These are phyloP conservation scores for Spilarctia lutea DNA, from an alignment of 2,888 invertebrate species.

Conservation along the genomic window DNA sequence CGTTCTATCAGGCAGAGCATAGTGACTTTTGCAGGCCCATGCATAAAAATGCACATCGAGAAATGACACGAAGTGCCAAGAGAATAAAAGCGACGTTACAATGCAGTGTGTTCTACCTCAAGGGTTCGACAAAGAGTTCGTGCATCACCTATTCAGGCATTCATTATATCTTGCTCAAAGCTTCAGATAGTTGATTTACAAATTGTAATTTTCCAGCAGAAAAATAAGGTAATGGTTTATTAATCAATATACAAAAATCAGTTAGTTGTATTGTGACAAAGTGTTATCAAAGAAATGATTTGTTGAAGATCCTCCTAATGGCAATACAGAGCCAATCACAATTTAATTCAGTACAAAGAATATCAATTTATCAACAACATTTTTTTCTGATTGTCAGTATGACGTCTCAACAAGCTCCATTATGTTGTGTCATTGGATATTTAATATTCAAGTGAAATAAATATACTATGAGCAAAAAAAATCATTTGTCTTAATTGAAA, in stretches of 20 bases:
- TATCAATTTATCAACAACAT: neutral
- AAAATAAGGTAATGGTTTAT: neutral
- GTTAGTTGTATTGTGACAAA: neutral
- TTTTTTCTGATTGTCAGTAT: neutral
- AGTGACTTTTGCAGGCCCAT: no score
- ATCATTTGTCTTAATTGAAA: slow-evolving; percentile 16
- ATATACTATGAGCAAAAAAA: neutral
- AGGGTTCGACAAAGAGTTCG: neutral
- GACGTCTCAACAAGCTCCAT: neutral
- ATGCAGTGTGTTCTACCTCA: neutral
- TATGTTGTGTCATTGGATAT: neutral
- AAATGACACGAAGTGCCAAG: no score
- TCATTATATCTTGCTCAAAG: neutral
- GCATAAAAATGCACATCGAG: no score
- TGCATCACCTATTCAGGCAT: neutral
- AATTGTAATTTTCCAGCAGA: neutral
- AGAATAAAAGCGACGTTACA: no score
- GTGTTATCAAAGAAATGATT: neutral
- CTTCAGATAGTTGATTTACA: neutral
- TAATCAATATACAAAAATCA: neutral
- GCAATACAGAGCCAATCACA: neutral
- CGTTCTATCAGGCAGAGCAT: no score
- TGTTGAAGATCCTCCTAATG: neutral
- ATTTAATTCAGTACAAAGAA: neutral
- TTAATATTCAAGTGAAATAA: neutral